These are phyloP conservation scores for Nerophis lumbriciformis DNA, from an alignment of 2,113 vertebrate species.

Conservation along the genomic window DNA sequence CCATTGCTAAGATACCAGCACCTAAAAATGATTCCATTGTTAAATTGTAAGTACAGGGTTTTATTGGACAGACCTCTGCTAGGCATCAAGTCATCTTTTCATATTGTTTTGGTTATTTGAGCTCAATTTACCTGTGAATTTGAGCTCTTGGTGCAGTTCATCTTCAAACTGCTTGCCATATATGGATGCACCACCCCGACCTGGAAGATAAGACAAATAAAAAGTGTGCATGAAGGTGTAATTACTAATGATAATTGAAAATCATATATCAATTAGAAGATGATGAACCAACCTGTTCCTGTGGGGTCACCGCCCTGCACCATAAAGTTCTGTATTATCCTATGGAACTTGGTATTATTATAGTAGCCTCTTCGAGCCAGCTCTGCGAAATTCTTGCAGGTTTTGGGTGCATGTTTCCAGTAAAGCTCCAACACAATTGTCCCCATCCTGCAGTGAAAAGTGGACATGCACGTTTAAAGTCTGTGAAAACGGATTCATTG, in stretches of 20 bases:
- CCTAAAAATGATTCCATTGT: constrained; percentile 62
- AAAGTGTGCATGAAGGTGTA: not conserved
- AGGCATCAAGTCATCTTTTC: no score
- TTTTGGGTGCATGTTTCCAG: constrained; percentile 89
- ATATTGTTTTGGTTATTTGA: not conserved
- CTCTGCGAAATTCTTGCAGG: constrained; percentile 93
- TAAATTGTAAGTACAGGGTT: not conserved
- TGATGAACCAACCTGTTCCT: constrained; percentile 77
- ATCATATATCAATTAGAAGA: not conserved
- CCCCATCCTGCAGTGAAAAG: constrained; percentile 79
- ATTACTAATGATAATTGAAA: not conserved
- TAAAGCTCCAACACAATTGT: constrained; percentile 83
- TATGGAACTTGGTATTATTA: constrained; percentile 88
- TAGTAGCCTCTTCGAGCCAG: constrained; percentile 87
- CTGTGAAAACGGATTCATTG: no score
- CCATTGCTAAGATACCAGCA: constrained; percentile 94
- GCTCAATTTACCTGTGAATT: constrained; percentile 82
- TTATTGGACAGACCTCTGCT: not conserved
- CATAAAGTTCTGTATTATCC: constrained; percentile 95
- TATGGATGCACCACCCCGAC: constrained; percentile 90
- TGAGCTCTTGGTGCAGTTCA: constrained; percentile 86
- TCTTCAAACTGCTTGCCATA: constrained; percentile 96
- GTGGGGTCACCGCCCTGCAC: constrained; percentile 95
- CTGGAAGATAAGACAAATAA: constrained; percentile 53
- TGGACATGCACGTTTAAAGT: not conserved